Evolutionary conservation across 2,797 vertebrate genomes (phyloP).

Genomic region (Artibeus jamaicensis): DNA sequence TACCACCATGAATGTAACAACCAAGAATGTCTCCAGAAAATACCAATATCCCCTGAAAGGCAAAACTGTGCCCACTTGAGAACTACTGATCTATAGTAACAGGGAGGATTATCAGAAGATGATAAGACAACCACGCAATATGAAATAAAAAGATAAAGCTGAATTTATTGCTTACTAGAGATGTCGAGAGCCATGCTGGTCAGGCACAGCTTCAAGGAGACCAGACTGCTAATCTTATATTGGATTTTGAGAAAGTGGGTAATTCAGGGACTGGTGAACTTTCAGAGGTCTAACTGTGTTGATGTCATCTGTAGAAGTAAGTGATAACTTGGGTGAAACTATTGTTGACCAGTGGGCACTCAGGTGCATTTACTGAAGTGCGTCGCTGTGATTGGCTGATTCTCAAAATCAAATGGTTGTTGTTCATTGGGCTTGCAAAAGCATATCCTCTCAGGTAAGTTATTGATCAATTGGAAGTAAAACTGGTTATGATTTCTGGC

Average conservation of each 20-base stretch:
- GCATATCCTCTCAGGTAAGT: not conserved
- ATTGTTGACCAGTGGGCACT: not conserved
- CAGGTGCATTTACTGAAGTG: not conserved
- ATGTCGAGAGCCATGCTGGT: not conserved
- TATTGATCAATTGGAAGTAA: not conserved
- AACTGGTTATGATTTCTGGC: conserved; percentile 10
- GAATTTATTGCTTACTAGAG: not conserved
- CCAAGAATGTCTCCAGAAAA: not conserved
- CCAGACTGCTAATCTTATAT: not conserved
- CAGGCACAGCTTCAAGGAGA: not conserved
- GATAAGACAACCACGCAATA: not conserved
- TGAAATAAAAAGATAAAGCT: not conserved
- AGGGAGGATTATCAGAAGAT: not conserved
- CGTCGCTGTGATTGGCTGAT: not conserved
- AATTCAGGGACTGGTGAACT: not conserved
- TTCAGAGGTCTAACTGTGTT: not conserved
- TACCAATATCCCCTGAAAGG: not conserved
- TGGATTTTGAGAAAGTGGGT: not conserved
- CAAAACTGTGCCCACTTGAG: not conserved
- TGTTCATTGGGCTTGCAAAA: not conserved
- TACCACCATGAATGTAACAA: not conserved
- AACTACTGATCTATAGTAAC: not conserved
- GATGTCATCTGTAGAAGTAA: not conserved
- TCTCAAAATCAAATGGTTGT: not conserved
- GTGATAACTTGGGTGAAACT: not conserved